Evolutionary conservation across 2,888 invertebrate genomes (phyloP), one percentile per base, ranked within the genome.

Genomic region (Amphipoea lucens): DNA sequence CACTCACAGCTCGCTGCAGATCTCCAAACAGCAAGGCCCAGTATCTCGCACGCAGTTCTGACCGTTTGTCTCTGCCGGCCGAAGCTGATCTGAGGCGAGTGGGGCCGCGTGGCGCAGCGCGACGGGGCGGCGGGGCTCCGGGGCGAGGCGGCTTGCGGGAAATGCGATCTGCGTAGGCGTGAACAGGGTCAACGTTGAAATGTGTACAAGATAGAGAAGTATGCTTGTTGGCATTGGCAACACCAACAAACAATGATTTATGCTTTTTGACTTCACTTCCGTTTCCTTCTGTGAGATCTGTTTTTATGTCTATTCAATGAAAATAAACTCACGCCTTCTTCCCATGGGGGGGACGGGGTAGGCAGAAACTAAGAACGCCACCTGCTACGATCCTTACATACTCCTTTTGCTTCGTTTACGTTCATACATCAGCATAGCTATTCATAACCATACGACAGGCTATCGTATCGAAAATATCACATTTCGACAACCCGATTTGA

Each of bases 11-110:
- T 89, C 99, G 97, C 94, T 99, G 98, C 76, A 99, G 96, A 94
- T 99, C 99, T 60, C 99, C 99, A 95, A 99, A 99, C 70, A 99
- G 97, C 90, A 99, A 97, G 0, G 99, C 99, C 99, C 99, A 99
- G 94, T 99, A 99, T 63, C 99, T 96, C 0, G 99, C 99, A 85
- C 99, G 97, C 12, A 99, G 96, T 95, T 99, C 99, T 69, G 98
- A 98, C 89, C 98, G 98, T 95, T 98, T 98, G 93, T 99, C 99
- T 17, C 99, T 97, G 14, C 99, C 99, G 1, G 98, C 98, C 1
- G 98, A 98, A 12, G 98, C 98, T 29, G 98, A 98, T 88, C 99
- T 97, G 2, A 98, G 97, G 81, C 98, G 97, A 1, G 98, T 96
- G 14, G 97, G 97, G 5, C 98, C 96, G 40, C 97, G 97, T 42